These are phyloP conservation scores for Strigops habroptila DNA, from an alignment of 2,113 vertebrate genomes.

Conservation along the genomic window DNA sequence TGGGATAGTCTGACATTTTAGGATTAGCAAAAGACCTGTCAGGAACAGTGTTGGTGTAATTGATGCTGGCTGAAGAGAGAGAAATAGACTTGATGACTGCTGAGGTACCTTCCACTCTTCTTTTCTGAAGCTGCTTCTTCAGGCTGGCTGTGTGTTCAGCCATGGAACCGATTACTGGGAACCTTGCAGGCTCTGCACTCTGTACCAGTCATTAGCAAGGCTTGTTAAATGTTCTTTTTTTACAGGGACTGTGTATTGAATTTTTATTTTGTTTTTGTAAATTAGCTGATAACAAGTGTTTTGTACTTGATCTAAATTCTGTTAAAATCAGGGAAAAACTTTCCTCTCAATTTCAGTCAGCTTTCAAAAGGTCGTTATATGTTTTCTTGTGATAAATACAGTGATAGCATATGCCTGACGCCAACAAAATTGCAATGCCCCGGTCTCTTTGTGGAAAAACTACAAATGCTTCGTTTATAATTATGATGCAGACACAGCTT, in stretches of 20 bases:
- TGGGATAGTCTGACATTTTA: not conserved
- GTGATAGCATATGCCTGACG: fast-evolving
- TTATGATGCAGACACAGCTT: not conserved
- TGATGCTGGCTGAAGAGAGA: not conserved
- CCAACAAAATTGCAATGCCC: not conserved
- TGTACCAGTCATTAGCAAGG: not conserved
- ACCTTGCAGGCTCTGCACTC: not conserved
- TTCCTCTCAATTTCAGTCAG: not conserved
- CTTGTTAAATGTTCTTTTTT: not conserved
- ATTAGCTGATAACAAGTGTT: not conserved
- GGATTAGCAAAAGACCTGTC: not conserved
- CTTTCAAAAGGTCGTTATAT: not conserved
- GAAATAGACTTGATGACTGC: not conserved
- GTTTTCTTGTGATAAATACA: not conserved
- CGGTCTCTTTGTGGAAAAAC: not conserved
- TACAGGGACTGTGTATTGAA: not conserved
- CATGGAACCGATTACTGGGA: not conserved
- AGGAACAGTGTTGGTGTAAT: not conserved
- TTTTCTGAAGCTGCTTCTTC: not conserved
- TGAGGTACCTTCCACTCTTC: not conserved
- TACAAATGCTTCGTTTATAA: not conserved
- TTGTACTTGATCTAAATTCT: not conserved
- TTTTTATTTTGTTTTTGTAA: not conserved
- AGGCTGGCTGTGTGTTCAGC: not conserved
- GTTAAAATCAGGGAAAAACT: not conserved